Percentiles rank a stretch among this genome's conserved stretches.
Conservation (phyloP, 2,797 vertebrate species). For the Martes flavigula region DNA sequence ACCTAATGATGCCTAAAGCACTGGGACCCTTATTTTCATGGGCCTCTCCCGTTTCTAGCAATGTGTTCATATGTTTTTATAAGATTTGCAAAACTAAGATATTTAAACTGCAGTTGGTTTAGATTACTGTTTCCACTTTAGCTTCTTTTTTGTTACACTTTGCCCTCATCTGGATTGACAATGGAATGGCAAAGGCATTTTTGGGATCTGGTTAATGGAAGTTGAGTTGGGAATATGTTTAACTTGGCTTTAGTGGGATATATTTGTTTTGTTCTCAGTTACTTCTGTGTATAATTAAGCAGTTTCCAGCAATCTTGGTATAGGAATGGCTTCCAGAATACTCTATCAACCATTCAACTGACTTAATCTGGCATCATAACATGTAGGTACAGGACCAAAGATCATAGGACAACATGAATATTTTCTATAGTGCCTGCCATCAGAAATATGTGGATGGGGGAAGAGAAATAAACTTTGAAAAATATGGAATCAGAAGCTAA, state of each 20-base stretch:
- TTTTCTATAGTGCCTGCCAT: neutral
- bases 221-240: neutral
- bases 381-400: neutral
- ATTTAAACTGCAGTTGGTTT: neutral
- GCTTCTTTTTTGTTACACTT: neutral
- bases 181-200: neutral
- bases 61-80: neutral
- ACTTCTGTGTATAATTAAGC: neutral
- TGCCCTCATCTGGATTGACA: neutral
- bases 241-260: neutral
- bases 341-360: neutral
- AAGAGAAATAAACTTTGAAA: neutral
- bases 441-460: neutral
- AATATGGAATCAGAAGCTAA: neutral
- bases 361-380: neutral
- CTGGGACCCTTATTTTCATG: neutral
- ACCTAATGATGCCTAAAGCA: neutral
- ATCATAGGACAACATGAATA: neutral
- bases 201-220: neutral
- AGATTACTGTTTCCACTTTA: neutral
- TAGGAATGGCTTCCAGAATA: neutral
- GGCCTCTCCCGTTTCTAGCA: neutral
- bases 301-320: neutral
- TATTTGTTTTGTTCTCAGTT: neutral
- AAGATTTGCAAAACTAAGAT: neutral